These are phyloP conservation scores for Pandion haliaetus DNA, from an alignment of 2,113 vertebrate species.

Conservation along the genomic window DNA sequence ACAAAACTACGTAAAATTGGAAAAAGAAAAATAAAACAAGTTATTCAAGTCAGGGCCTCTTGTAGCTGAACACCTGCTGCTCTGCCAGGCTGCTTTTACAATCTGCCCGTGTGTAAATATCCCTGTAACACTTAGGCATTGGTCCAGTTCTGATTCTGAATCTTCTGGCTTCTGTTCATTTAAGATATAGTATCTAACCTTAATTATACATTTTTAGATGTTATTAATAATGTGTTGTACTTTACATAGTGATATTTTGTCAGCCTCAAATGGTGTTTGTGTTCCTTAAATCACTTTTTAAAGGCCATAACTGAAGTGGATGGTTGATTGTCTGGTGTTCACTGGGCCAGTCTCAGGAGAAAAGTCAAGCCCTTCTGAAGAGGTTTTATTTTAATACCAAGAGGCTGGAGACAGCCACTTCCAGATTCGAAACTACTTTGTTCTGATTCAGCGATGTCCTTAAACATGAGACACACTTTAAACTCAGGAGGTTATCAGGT, in stretches of 20 bases:
- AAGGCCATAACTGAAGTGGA: neutral
- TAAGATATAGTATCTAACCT: neutral
- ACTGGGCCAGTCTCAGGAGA: neutral
- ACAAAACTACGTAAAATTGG: neutral
- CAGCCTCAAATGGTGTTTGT: neutral
- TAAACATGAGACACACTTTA: neutral
- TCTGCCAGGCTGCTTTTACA: neutral
- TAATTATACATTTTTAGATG: neutral
- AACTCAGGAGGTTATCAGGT: neutral
- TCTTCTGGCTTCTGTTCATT: constrained; percentile 36
- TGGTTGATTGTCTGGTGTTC: neutral
- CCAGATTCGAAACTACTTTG: neutral
- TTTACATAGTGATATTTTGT: neutral
- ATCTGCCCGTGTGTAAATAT: neutral
- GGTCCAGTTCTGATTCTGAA: neutral
- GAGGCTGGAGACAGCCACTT: neutral
- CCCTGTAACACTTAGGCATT: neutral
- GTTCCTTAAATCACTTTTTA: neutral
- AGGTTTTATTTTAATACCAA: neutral
- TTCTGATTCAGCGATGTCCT: neutral
- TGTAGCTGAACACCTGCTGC: neutral
- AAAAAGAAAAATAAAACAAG: neutral
- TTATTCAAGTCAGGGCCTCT: neutral
- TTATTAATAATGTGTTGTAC: neutral
- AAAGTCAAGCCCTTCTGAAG: neutral